Percentiles rank a stretch among this genome's conserved stretches.
phyloP scores from a whole-genome alignment of 2,113 vertebrate species.

The Brachypteracias leptosomus region DNA sequence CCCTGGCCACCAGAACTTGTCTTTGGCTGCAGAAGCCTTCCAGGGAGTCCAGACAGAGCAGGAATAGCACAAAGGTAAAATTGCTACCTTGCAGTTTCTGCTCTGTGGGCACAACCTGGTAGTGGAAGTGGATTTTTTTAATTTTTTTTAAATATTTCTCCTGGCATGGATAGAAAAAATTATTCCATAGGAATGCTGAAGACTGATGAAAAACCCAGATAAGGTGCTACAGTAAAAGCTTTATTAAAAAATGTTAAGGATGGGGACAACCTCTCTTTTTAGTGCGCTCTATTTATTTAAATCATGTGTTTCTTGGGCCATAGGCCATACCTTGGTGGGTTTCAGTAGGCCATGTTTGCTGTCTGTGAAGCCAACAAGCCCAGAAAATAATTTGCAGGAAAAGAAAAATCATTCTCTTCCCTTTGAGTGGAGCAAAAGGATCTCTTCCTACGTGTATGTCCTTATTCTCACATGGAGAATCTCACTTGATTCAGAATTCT shows the following conservation, averaged over 20 bases:
- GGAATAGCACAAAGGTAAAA: conserved; percentile 23
- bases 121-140: neutral
- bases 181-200: neutral
- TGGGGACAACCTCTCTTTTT: neutral
- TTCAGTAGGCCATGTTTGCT: neutral
- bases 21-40: neutral
- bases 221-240: conserved; percentile 16
- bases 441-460: neutral
- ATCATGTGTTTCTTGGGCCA: neutral
- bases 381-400: neutral
- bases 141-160: neutral
- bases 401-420: neutral
- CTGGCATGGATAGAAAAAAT: neutral
- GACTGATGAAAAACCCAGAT: conserved; percentile 25
- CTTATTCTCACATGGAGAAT: neutral
- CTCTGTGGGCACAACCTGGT: neutral
- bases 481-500: neutral
- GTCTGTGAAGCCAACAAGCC: neutral
- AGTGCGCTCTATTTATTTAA: neutral
- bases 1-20: neutral
- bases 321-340: neutral
- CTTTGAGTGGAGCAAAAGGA: neutral
- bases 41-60: neutral
- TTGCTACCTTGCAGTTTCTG: neutral
- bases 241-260: conserved; percentile 25